Conservation (phyloP, 2,888 invertebrate genomes). For the Ormyrus labotus region DNA sequence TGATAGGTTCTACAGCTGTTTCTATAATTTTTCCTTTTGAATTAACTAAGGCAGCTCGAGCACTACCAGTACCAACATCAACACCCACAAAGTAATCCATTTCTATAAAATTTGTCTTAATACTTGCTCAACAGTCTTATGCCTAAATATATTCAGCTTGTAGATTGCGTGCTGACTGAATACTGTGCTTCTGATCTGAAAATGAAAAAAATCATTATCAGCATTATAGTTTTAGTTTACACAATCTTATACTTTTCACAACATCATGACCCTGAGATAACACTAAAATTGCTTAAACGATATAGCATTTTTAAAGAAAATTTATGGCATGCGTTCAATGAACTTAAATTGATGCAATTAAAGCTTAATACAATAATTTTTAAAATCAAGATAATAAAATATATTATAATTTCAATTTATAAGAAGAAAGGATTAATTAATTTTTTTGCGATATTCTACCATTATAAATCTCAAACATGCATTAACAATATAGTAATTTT, state of each 20-base stretch:
- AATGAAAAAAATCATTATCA: constrained; percentile 59
- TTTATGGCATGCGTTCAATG: background rate
- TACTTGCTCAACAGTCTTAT: background rate
- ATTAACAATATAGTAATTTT: no score
- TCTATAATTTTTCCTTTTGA: constrained; percentile 82
- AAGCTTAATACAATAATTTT: background rate
- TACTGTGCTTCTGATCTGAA: constrained; percentile 7
- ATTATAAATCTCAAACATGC: no score
- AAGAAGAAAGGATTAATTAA: no score
- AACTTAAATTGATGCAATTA: background rate
- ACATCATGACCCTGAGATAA: constrained; percentile 67
- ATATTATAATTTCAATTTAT: no score
- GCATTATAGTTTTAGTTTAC: constrained; percentile 29
- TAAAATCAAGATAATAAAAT: background rate
- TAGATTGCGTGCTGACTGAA: constrained; percentile 18
- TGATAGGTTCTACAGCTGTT: constrained; percentile 81
- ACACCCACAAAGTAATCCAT: constrained; percentile 86
- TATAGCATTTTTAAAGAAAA: background rate
- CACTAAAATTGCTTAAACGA: constrained; percentile 44
- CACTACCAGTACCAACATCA: constrained; percentile 96
- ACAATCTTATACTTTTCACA: constrained; percentile 58
- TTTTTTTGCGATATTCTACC: no score
- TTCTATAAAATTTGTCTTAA: background rate
- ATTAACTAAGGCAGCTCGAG: constrained; percentile 88
- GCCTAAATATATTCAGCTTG: background rate